phyloP scores from a whole-genome alignment of 1,140 invertebrate genomes.

The Dolichoris vasculosae region DNA sequence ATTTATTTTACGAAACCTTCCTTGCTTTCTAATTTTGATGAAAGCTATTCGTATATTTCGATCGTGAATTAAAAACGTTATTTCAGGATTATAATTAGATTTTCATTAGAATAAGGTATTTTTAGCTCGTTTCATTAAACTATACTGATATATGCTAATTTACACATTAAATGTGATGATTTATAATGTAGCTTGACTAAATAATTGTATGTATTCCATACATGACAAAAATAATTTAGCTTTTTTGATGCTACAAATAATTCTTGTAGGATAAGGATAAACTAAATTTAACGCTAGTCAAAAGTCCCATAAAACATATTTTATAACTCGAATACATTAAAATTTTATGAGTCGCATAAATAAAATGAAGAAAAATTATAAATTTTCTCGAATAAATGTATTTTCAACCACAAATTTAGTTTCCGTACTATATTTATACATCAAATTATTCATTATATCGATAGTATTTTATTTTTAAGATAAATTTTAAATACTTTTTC shows the following conservation, averaged over 20 bases:
- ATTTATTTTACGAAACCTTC: background rate
- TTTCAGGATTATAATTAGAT: background rate
- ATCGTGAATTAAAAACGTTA: background rate
- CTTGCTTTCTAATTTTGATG: slow-evolving; percentile 3
- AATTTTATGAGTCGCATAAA: slow-evolving; percentile 15
- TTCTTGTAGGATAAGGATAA: background rate
- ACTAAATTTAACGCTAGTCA: slow-evolving; percentile 28
- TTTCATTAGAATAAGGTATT: slow-evolving; percentile 5
- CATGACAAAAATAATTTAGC: slow-evolving; percentile 9
- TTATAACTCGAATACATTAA: slow-evolving; percentile 21
- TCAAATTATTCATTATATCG: background rate
- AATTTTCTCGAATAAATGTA: slow-evolving; percentile 5
- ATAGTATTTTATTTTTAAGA: background rate
- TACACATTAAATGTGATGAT: background rate
- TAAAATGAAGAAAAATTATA: slow-evolving; percentile 16
- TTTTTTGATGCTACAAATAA: slow-evolving; percentile 10
- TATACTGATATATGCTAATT: background rate
- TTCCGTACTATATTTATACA: background rate
- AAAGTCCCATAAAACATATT: slow-evolving; percentile 18
- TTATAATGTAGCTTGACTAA: slow-evolving; percentile 1
- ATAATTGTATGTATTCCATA: slow-evolving; percentile 14
- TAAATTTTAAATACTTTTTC: background rate
- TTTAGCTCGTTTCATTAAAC: background rate
- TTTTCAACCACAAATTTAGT: background rate
- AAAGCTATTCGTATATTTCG: background rate